phyloP scores from a whole-genome alignment of 1,140 invertebrate genomes.

The Meloidogyne floridensis region DNA sequence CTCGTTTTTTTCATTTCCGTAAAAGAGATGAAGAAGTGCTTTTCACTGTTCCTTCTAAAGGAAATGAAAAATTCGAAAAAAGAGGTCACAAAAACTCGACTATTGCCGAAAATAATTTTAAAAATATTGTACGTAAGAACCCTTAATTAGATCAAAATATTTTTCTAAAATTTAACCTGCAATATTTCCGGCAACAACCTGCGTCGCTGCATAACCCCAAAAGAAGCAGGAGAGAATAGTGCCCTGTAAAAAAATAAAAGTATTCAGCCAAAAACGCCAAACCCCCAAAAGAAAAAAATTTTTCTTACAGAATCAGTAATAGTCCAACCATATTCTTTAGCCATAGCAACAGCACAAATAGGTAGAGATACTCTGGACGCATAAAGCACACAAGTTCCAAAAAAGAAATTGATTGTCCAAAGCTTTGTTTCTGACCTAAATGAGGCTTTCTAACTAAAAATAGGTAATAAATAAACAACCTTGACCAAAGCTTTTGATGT shows the following conservation, averaged over 20 bases:
- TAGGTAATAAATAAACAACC: background rate
- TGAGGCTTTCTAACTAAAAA: slow-evolving; percentile 13
- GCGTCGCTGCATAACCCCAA: slow-evolving; percentile 78
- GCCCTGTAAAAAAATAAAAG: slow-evolving; percentile 68
- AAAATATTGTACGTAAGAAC: no score
- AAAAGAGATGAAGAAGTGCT: no score
- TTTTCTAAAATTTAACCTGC: slow-evolving; percentile 5
- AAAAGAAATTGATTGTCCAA: slow-evolving; percentile 73
- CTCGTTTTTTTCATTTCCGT: no score
- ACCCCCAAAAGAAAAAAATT: slow-evolving; percentile 7
- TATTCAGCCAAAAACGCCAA: no score
- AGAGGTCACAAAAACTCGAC: no score
- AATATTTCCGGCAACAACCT: slow-evolving; percentile 70
- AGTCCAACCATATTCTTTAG: slow-evolving; percentile 74
- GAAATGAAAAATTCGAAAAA: no score
- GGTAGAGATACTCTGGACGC: slow-evolving; percentile 75
- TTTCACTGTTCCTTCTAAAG: no score
- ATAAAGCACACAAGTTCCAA: slow-evolving; percentile 74
- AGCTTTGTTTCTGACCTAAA: slow-evolving; percentile 67
- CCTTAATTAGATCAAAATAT: no score
- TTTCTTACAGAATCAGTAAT: slow-evolving; percentile 72
- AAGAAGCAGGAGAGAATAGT: slow-evolving; percentile 77
- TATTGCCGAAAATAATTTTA: no score
- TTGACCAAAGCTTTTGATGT: slow-evolving; percentile 2
- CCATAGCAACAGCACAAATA: slow-evolving; percentile 73